Evolutionary conservation across 2,888 invertebrate genomes (phyloP).

Genomic region (Acleris emargana): DNA sequence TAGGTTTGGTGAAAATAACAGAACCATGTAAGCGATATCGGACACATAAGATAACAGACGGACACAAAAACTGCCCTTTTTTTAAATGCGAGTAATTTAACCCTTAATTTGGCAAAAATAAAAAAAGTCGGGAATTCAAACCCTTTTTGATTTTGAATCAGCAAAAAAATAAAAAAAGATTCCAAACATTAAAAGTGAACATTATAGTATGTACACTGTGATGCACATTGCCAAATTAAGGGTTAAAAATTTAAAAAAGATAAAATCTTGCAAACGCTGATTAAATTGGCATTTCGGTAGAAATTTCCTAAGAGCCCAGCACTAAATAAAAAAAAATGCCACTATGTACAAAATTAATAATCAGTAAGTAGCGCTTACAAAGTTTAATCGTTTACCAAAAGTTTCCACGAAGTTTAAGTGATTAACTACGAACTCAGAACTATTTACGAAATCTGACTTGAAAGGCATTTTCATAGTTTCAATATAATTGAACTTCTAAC

Average conservation of each 20-base stretch:
- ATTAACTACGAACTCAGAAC: background rate
- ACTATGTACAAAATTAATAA: too few species aligned
- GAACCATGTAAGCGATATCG: conserved; percentile 29
- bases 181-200: too few species aligned
- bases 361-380: background rate
- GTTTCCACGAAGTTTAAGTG: background rate
- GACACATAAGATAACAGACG: conserved; percentile 20
- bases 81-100: background rate
- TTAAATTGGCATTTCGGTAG: background rate
- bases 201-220: too few species aligned
- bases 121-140: too few species aligned
- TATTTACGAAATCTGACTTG: too few species aligned
- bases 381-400: background rate
- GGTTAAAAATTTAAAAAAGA: conserved; percentile 3
- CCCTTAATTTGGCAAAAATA: too few species aligned
- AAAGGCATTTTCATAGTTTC: too few species aligned
- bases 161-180: too few species aligned
- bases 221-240: too few species aligned
- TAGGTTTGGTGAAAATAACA: conserved; percentile 3
- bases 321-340: too few species aligned
- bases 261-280: background rate
- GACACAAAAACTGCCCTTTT: conserved; percentile 8
- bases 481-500: background rate
- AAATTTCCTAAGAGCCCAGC: too few species aligned
- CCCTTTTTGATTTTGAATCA: too few species aligned